Conservation (phyloP, 2,888 invertebrate genomes). For the Agrochola lota region DNA sequence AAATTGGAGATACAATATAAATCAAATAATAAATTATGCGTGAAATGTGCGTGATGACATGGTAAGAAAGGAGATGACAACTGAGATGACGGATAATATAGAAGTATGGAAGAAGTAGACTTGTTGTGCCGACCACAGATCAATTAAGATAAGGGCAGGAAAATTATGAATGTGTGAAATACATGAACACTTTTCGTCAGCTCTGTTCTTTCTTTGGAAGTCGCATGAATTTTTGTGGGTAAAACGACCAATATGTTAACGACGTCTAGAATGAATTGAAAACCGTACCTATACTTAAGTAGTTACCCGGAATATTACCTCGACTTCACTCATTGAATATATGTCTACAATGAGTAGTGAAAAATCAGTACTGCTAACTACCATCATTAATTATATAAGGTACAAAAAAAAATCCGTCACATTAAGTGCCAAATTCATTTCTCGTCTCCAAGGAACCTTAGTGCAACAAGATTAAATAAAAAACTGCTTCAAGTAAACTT, state of each 20-base stretch:
- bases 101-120: too few species aligned
- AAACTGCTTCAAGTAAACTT: background rate
- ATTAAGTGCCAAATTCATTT: background rate
- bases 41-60: background rate
- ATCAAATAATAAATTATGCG: background rate
- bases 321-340: background rate
- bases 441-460: background rate
- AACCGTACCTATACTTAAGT: too few species aligned
- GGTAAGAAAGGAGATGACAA: too few species aligned
- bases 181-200: background rate
- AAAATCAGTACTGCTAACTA: background rate
- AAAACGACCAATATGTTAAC: background rate
- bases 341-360: too few species aligned
- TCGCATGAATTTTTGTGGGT: background rate
- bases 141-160: too few species aligned
- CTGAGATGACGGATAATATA: too few species aligned
- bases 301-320: background rate
- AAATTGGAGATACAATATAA: background rate
- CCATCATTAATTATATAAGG: background rate
- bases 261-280: too few species aligned
- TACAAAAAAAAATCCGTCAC: background rate
- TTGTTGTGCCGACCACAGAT: too few species aligned
- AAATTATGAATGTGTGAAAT: too few species aligned
- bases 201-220: background rate
- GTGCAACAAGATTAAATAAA: background rate